phyloP scores from a whole-genome alignment of 2,888 invertebrate species.

The Pantelozetes paolii region DNA sequence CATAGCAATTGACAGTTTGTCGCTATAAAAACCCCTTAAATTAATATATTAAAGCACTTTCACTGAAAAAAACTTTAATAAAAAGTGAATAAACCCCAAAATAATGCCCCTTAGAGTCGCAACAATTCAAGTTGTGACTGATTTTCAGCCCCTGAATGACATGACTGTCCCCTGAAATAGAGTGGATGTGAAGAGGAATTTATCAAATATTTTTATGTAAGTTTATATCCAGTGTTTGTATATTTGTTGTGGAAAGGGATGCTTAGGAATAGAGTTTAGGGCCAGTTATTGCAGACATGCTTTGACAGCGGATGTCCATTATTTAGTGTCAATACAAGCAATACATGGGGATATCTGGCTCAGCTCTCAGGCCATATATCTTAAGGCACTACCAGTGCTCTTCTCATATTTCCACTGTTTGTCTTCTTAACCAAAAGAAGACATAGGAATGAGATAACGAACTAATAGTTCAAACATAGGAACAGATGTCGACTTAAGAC shows the following conservation, averaged over 20 bases:
- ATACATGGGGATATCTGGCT: not conserved
- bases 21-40: too few species aligned
- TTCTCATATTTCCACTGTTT: slow-evolving; percentile 15
- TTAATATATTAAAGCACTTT: too few species aligned
- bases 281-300: not conserved
- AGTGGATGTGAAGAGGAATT: not conserved
- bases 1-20: too few species aligned
- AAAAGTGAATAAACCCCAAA: not conserved
- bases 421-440: slow-evolving; percentile 4
- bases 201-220: not conserved
- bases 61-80: not conserved
- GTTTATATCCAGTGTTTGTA: not conserved
- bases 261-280: not conserved
- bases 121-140: not conserved
- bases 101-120: too few species aligned
- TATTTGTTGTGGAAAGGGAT: not conserved
- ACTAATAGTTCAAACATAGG: not conserved
- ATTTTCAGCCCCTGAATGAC: too few species aligned
- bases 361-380: not conserved
- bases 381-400: not conserved
- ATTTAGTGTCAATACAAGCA: slow-evolving; percentile 12
- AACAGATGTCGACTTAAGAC: slow-evolving; percentile 7
- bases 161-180: not conserved
- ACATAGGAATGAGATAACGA: slow-evolving; percentile 5
- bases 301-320: slow-evolving; percentile 23